Percentiles rank a stretch among this genome's conserved stretches.
phyloP scores from a whole-genome alignment of 64 coral and sea anemone genomes.

The Hydrozoanthus tunicans region DNA sequence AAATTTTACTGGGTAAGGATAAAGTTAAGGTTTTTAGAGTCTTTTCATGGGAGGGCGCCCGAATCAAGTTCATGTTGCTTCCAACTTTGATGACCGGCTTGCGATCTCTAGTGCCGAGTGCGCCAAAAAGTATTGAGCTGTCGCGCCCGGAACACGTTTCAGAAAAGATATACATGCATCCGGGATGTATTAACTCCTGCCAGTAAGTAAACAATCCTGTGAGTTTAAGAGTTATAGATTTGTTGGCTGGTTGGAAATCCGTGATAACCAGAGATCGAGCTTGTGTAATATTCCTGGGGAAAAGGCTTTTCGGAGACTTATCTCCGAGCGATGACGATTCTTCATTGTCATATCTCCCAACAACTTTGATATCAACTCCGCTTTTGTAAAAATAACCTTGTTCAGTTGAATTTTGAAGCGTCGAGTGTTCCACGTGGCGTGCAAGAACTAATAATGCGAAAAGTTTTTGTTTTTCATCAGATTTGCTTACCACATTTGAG shows the following conservation, averaged over 20 bases:
- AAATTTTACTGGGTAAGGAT: not conserved
- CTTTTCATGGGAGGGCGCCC: not conserved
- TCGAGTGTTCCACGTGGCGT: constrained; percentile 64
- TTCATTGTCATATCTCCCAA: constrained; percentile 39
- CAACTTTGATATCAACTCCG: constrained; percentile 75
- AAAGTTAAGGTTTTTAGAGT: not conserved
- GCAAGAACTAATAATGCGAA: constrained; percentile 67
- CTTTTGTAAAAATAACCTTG: constrained; percentile 50
- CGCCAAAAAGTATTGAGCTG: constrained; percentile 18
- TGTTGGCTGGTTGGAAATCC: constrained; percentile 34
- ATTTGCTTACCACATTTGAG: not conserved
- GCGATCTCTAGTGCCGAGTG: constrained; percentile 5
- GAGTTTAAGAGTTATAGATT: constrained; percentile 41
- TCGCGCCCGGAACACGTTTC: constrained; percentile 17
- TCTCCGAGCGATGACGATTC: not conserved
- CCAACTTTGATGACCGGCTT: constrained; percentile 49
- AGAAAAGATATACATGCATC: constrained; percentile 65
- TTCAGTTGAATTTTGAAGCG: constrained; percentile 46
- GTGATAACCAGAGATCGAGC: not conserved
- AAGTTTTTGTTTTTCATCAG: not conserved
- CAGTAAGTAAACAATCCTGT: constrained; percentile 5
- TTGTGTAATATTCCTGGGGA: not conserved
- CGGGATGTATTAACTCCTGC: constrained; percentile 46
- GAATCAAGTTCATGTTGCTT: constrained; percentile 19
- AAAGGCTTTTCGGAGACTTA: not conserved